These are phyloP conservation scores for Megaceryle torquata DNA, from an alignment of 2,113 vertebrate genomes.

Conservation along the genomic window DNA sequence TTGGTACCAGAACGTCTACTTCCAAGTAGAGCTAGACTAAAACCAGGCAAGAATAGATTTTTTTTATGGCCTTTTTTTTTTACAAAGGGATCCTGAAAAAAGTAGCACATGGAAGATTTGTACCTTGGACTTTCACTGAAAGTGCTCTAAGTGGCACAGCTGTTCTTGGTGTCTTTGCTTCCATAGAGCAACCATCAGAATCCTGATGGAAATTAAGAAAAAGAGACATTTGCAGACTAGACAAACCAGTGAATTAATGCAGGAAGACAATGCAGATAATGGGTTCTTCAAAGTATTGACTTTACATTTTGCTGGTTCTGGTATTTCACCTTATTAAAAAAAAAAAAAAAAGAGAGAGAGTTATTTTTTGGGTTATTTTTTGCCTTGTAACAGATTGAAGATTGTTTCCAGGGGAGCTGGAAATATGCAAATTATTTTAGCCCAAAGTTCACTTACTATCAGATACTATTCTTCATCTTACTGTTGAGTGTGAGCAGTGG, in stretches of 20 bases:
- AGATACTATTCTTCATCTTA: neutral
- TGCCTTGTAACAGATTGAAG: neutral
- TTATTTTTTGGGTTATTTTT: neutral
- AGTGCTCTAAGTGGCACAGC: neutral
- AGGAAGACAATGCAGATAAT: neutral
- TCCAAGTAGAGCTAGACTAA: neutral
- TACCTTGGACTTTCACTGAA: neutral
- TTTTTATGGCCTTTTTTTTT: neutral
- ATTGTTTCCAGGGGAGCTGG: neutral
- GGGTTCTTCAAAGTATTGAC: neutral
- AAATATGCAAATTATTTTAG: neutral
- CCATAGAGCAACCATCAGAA: neutral
- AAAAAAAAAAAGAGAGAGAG: neutral
- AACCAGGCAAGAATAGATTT: neutral
- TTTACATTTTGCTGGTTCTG: neutral
- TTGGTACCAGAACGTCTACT: neutral
- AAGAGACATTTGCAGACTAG: neutral
- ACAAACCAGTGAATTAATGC: neutral
- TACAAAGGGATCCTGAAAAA: neutral
- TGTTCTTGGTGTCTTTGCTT: constrained; percentile 12
- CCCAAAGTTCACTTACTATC: neutral
- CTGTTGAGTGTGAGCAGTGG: neutral
- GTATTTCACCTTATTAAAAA: neutral
- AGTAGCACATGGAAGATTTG: neutral
- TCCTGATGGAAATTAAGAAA: neutral